Evolutionary conservation across 2,113 vertebrate genomes (phyloP), one percentile per base, ranked within the genome.

Genomic region (Pachyramphus minor): DNA sequence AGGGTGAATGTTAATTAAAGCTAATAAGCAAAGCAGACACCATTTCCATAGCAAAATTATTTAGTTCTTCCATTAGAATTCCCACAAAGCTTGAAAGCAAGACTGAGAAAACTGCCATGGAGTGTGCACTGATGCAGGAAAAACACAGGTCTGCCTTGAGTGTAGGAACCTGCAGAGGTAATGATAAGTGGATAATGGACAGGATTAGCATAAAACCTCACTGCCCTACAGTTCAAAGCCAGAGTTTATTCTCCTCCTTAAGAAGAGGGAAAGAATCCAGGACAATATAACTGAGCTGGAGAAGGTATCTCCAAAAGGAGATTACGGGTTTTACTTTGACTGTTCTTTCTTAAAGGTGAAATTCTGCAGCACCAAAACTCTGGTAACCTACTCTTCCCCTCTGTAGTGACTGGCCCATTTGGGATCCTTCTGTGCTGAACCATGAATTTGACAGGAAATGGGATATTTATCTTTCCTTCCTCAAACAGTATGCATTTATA

Each of bases 21-120:
- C 44, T 78, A 49, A 72, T 58, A 62, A 73, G 47, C 80, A 87
- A 82, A 89, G 20, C n/a, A 78, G 35, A 45, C 58, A 89, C 41
- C 33, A 50, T 72, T 79, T 37, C 50, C 53, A 45, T 33, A 79
- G 53, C 33, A 87, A 41, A 75, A 85, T 66, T 45, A 93, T 87
- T 89, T 85, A 93, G 41, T 73, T 66, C 58, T 58, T 94, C 89
- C 71, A 64, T 89, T 84, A 92, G 60, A 84, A 79, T 79, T 91
- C 64, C 74, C 77, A 84, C 31, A 42, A 33, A 68, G 60, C 64
- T 41, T 87, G 68, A 75, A 72, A 96, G 19, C 17, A 60, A 72
- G 58, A 20, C 31, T 44, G 47, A 81, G 66, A 62, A 91, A 82
- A 44, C 41, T 53, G 37, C 18, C 74, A 69, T 24, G 60, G 56